Evolutionary conservation across 2,888 invertebrate species (phyloP).

Genomic region (Alitta virens): DNA sequence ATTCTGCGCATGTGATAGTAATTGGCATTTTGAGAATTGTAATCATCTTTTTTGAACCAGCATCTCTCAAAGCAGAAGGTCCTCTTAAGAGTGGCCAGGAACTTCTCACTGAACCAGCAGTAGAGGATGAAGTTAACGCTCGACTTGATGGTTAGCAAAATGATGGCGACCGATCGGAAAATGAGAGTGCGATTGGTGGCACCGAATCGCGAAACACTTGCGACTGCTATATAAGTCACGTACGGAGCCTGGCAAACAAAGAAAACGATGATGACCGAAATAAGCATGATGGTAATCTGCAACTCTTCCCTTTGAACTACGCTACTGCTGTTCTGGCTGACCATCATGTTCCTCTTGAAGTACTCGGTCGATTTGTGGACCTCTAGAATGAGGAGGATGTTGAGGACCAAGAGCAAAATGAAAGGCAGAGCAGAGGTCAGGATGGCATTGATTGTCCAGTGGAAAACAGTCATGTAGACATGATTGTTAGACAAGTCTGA

Average conservation of each 20-base stretch:
- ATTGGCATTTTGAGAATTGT: slow-evolving; percentile 4
- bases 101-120: slow-evolving; percentile 56
- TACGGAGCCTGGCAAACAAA: slow-evolving; percentile 50
- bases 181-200: slow-evolving; percentile 5
- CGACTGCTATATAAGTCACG: slow-evolving; percentile 36
- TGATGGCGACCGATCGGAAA: slow-evolving; percentile 26
- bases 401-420: slow-evolving; percentile 41
- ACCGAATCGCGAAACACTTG: slow-evolving; percentile 16
- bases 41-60: neutral
- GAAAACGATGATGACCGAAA: slow-evolving; percentile 50
- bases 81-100: slow-evolving; percentile 51
- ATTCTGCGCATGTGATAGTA: slow-evolving; percentile 13
- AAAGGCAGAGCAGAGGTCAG: slow-evolving; percentile 45
- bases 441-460: slow-evolving; percentile 38
- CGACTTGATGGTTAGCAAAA: slow-evolving; percentile 46
- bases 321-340: slow-evolving; percentile 15
- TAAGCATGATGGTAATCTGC: slow-evolving; percentile 52
- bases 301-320: slow-evolving; percentile 46
- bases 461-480: slow-evolving; percentile 31
- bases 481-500: slow-evolving; percentile 32
- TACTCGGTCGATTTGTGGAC: slow-evolving; percentile 49
- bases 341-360: slow-evolving; percentile 38
- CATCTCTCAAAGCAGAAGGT: slow-evolving; percentile 49
- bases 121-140: slow-evolving; percentile 53
- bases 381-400: slow-evolving; percentile 46